Base-by-base conservation (phyloP, 2,797 vertebrate genomes). In the Salmo trutta region DNA sequence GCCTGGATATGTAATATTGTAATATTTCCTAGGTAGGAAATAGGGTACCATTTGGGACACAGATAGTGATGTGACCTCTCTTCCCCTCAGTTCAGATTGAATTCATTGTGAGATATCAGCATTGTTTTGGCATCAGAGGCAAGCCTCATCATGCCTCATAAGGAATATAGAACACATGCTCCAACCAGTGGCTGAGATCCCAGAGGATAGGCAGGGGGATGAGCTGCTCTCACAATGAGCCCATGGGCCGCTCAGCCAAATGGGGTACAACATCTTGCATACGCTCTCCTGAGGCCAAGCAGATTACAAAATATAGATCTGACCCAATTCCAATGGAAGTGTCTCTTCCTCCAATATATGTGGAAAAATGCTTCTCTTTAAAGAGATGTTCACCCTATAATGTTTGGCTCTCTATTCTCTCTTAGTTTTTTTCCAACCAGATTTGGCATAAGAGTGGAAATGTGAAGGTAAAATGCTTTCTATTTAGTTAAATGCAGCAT, bases 201-300 rank as follows among this genome's bases (percentile, higher is more conserved):
- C 79, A 83, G 82, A 66, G 69, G 36, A 33, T 5, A 86, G 85
- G 84, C 81, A 76, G 64, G 4, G 70, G 68, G 68, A 84, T 82
- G 81, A 90, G 74, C 77, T 53, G 75, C 71, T 83, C 80, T 80
- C 52, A 54, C 59, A 88, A 88, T 83, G 84, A 89, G 85, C 81
- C 77, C 82, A 69, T 84, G 19, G 56, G 56, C 56, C n/a, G 6
- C 56, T 70, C 4, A 80, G 69, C 41, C 41, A 47, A 47, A 87
- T 83, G 79, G 84, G 85, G 86, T 78, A 67, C 80, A 56, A 75
- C 78, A 33, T 79, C 79, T 56, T 77, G 73, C 71, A 67, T 0
- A 65, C 6, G 75, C 0, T 0, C 78, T 82, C 85, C 89, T 76
- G 75, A 21, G 85, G 85, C 83, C 73, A 82, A 65, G 82, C 87